Conservation (phyloP, 92 coral and sea anemone genomes). For the Galaxea fascicularis region DNA sequence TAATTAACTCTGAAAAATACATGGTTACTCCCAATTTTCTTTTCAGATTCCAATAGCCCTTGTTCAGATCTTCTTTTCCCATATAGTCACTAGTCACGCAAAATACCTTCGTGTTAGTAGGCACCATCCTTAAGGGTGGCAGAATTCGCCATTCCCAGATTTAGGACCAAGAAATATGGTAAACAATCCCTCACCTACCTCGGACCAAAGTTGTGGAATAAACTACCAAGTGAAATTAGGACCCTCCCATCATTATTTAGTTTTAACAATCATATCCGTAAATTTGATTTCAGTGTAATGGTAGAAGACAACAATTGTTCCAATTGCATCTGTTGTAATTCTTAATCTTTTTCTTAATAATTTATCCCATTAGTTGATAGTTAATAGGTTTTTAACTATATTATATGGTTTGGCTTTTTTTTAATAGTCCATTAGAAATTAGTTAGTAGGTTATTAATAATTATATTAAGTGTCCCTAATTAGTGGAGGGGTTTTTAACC, state of each 20-base stretch:
- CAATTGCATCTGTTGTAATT: background rate
- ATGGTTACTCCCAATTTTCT: too few relatives aligned
- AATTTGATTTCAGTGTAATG: background rate
- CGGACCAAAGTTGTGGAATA: constrained; percentile 26
- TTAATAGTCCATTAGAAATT: background rate
- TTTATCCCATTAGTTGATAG: background rate
- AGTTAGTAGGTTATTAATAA: background rate
- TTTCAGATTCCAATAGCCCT: too few relatives aligned
- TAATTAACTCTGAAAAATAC: too few relatives aligned
- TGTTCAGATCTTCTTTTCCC: too few relatives aligned
- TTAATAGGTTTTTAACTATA: background rate
- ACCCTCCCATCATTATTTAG: background rate
- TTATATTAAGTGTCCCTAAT: background rate
- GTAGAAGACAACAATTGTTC: constrained; percentile 4
- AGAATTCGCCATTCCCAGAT: constrained; percentile 10
- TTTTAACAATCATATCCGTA: background rate
- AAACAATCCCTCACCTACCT: constrained; percentile 24
- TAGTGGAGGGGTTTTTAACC: background rate
- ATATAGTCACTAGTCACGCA: too few relatives aligned
- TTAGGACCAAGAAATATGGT: constrained; percentile 29
- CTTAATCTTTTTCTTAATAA: background rate
- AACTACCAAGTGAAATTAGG: background rate
- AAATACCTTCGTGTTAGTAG: too few relatives aligned
- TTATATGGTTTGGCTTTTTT: too few relatives aligned
- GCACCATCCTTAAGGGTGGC: too few relatives aligned